Base-by-base conservation (phyloP, 1,140 invertebrate genomes). In the Belonocnema kinseyi region DNA sequence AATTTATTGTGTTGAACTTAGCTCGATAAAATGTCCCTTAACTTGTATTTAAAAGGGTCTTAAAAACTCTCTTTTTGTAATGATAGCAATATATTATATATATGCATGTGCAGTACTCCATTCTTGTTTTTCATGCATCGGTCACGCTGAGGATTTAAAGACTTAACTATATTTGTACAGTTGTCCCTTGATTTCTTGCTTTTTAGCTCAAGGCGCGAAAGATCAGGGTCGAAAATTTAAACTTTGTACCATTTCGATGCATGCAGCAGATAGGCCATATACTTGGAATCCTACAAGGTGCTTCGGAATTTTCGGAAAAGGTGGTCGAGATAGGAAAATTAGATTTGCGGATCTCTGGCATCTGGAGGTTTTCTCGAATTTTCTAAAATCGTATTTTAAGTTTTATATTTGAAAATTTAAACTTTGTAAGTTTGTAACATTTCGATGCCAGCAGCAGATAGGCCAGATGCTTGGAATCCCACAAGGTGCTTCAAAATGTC, bases 101-200 rank as follows among this genome's bases (percentile, higher is more conserved):
- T 16, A 4, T 16, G 13, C 1, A 58, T 58, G 40, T 66, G 13
- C 26, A 66, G 26, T 0, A 16, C 19, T 66, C 12, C 40, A 46
- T 46, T 46, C 13, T 40, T 6, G 13, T 33, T 58, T 26, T 21
- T 58, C 56, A 58, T 66, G 13, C 21, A 40, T 40, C 33, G 12
- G 21, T 66, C 58, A 66, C 58, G 26, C 21, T 66, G 13, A 12
- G 58, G 58, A 66, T 40, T 66, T 33, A 13, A 33, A 61, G 58
- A 40, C 58, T 66, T 21, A 13, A 26, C 12, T 66, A 66, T 66
- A 66, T 66, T 66, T 66, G 58, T 66, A 3, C 58, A 66, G 58
- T 66, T 40, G 58, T 66, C 58, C 26, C 33, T 11, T 13, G 58
- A 14, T 26, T 8, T 54, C 53, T 21, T 8, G 21, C 0, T 66